These are phyloP conservation scores for Antheraea mylitta DNA, from an alignment of 1,140 invertebrate genomes.

Conservation along the genomic window DNA sequence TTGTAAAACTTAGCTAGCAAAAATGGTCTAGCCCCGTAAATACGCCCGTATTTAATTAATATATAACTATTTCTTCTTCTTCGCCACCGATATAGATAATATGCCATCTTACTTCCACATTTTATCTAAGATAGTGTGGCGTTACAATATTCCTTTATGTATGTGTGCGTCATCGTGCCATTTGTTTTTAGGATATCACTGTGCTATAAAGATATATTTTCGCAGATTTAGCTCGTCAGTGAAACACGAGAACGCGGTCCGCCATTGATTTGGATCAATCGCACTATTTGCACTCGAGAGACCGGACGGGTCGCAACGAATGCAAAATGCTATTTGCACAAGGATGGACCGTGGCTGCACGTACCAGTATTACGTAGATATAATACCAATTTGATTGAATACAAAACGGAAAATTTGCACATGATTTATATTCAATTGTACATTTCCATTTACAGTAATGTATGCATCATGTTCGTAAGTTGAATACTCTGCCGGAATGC, in stretches of 20 bases:
- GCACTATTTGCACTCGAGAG: slow-evolving; percentile 19
- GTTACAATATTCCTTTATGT: too few species aligned
- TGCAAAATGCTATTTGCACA: slow-evolving; percentile 26
- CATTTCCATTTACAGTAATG: neutral
- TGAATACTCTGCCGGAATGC: neutral
- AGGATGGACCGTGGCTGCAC: neutral
- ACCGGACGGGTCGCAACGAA: neutral
- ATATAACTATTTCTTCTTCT: too few species aligned
- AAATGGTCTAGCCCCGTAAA: too few species aligned
- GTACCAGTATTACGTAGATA: neutral
- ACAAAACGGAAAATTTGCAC: neutral
- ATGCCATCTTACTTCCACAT: too few species aligned
- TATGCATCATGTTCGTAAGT: neutral
- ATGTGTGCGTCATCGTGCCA: too few species aligned
- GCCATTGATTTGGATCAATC: slow-evolving; percentile 5
- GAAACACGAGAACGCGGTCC: neutral
- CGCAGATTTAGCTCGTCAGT: neutral
- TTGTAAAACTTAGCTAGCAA: too few species aligned
- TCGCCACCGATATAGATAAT: too few species aligned
- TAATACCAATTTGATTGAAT: neutral
- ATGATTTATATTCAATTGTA: neutral
- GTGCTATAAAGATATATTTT: neutral
- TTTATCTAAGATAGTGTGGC: too few species aligned
- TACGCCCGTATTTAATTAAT: too few species aligned
- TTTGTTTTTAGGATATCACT: too few species aligned